Evolutionary conservation across 2,797 vertebrate genomes (phyloP).

Genomic region (Poeciliopsis infans): DNA sequence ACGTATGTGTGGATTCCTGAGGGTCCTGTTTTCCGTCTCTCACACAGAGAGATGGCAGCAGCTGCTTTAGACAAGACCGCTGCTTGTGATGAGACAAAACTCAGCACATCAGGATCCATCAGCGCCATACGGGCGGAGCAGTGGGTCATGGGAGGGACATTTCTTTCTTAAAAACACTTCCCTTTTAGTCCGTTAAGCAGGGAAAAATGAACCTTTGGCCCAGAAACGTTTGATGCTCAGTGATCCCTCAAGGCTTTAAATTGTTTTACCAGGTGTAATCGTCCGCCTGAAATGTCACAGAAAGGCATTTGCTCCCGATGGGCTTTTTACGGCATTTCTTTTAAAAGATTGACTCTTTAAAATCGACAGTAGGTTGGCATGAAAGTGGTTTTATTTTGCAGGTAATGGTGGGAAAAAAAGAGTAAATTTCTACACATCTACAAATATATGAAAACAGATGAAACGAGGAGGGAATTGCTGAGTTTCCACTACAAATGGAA

Average conservation of each 20-base stretch:
- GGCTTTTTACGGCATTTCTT: slow-evolving; percentile 39
- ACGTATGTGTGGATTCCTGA: background rate
- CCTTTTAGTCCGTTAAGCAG: slow-evolving; percentile 29
- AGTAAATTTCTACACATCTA: slow-evolving; percentile 8
- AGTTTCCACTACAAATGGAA: no score
- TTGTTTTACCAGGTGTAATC: slow-evolving; percentile 63
- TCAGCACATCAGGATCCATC: slow-evolving; percentile 47
- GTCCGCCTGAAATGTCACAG: slow-evolving; percentile 57
- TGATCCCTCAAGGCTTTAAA: slow-evolving; percentile 57
- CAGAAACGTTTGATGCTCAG: slow-evolving; percentile 56
- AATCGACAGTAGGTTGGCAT: slow-evolving; percentile 20
- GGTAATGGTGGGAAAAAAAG: slow-evolving; percentile 14
- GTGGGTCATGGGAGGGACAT: slow-evolving; percentile 4
- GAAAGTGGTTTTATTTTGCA: slow-evolving; percentile 30
- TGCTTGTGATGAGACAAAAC: slow-evolving; percentile 42
- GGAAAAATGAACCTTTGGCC: slow-evolving; percentile 54
- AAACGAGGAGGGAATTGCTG: background rate
- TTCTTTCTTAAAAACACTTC: slow-evolving; percentile 20
- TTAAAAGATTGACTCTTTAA: slow-evolving; percentile 36
- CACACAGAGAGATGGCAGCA: slow-evolving; percentile 27
- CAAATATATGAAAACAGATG: slow-evolving; percentile 12
- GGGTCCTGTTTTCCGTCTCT: slow-evolving; percentile 25
- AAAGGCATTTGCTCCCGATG: slow-evolving; percentile 30
- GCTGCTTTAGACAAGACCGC: slow-evolving; percentile 34
- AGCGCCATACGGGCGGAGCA: slow-evolving; percentile 3